Percentiles rank a stretch among this genome's conserved stretches.
Evolutionary conservation across 2,888 invertebrate genomes (phyloP).

Genomic region (Polyommatus iphigenia): DNA sequence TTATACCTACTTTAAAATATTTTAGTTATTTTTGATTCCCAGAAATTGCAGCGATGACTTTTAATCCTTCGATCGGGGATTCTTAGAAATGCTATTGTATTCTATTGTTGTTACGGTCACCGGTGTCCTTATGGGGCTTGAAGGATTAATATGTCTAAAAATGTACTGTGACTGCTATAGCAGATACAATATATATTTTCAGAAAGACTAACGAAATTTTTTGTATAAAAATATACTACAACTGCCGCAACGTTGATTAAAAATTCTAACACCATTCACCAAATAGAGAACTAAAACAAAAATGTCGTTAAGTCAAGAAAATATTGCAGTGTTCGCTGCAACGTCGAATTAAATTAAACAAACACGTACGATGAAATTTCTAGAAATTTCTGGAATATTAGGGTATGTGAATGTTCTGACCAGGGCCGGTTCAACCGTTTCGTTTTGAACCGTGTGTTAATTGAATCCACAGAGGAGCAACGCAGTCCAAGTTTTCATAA

Average conservation of each 20-base stretch:
- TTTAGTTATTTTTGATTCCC: too few species aligned
- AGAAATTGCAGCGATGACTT: too few species aligned
- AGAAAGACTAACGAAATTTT: not conserved
- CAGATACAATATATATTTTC: not conserved
- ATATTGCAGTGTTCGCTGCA: conserved; percentile 36
- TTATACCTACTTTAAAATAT: too few species aligned
- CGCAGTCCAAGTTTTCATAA: conserved; percentile 38
- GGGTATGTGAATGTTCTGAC: conserved; percentile 29
- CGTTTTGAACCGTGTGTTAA: conserved; percentile 38
- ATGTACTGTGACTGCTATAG: not conserved
- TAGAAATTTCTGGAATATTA: conserved; percentile 37
- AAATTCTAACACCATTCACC: conserved; percentile 30
- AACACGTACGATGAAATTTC: conserved; percentile 37
- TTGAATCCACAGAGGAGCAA: conserved; percentile 40
- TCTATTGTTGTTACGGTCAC: too few species aligned
- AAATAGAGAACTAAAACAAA: conserved; percentile 33
- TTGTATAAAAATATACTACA: conserved; percentile 1
- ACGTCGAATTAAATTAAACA: conserved; percentile 40
- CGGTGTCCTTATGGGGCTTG: too few species aligned
- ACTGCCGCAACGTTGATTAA: conserved; percentile 24
- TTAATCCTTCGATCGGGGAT: too few species aligned
- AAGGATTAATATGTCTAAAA: too few species aligned
- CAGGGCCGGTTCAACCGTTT: conserved; percentile 28
- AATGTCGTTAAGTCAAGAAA: conserved; percentile 36
- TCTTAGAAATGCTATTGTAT: too few species aligned